Evolutionary conservation across 2,113 vertebrate species (phyloP).

Genomic region (Turdus rufiventris): DNA sequence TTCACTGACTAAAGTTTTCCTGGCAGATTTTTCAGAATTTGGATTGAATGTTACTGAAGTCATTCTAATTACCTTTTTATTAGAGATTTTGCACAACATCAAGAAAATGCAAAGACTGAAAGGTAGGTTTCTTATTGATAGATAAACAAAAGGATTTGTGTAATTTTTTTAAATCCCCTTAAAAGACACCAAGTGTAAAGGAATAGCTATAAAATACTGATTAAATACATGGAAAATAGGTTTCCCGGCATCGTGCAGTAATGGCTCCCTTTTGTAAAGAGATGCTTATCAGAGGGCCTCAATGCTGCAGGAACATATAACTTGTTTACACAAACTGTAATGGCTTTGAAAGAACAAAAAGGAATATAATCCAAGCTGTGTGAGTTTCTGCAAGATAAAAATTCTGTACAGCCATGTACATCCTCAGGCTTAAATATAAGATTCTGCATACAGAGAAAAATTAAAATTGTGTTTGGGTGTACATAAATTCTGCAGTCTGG

Average conservation of each 20-base stretch:
- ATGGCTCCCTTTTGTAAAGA: not conserved
- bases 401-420: not conserved
- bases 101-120: not conserved
- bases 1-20: not conserved
- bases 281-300: not conserved
- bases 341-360: not conserved
- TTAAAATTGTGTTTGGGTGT: not conserved
- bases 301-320: not conserved
- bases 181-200: not conserved
- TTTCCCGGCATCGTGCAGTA: not conserved
- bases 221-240: not conserved
- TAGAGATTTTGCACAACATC: not conserved
- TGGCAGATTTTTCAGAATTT: not conserved
- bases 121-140: not conserved
- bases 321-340: not conserved
- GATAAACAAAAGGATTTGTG: not conserved
- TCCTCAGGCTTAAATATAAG: not conserved
- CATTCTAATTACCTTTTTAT: not conserved
- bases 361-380: not conserved
- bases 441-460: not conserved
- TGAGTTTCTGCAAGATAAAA: not conserved
- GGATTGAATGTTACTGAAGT: not conserved
- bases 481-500: not conserved
- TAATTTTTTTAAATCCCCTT: not conserved
- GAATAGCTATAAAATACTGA: not conserved